Evolutionary conservation across 2,888 invertebrate genomes (phyloP), one percentile per base, ranked within the genome.

Genomic region (Eristalis pertinax): DNA sequence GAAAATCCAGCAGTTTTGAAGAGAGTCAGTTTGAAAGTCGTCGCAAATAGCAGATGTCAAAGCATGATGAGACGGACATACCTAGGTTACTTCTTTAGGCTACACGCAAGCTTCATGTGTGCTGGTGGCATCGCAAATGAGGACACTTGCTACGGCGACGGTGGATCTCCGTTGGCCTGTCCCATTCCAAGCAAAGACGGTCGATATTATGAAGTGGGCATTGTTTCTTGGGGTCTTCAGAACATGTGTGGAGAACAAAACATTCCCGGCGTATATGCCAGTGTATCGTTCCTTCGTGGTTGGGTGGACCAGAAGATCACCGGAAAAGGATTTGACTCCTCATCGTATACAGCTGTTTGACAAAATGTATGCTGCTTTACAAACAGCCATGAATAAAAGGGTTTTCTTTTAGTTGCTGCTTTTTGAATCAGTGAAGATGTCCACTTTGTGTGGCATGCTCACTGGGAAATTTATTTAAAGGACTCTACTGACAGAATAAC

Each of bases 161-260:
- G 97, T 0, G 97, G 97, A 0, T 96, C 96, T 24, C 96, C 97
- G 0, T 93, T 97, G 13, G 96, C 96, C 0, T 97, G 97, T 89
- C 96, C 96, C 0, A 93, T 96, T 70, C 92, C 93, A 76, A 89
- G 86, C 0, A 81, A 89, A 11, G 86, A 88, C 7, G 89, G 90
- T 32, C 91, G 92, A 8, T 93, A 82, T 43, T 91, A 91, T 72
- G 91, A 93, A 38, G 91, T 91, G 15, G 96, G 96, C 0, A 96
- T 97, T 64, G 97, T 97, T 0, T 95, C 97, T 0, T 97, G 97
- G 97, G 97, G 97, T 22, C 96, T 97, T 88, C 96, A 96, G 7
- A 7, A 15, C 5, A n/a, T 0, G 0, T 97, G 97, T 90, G 97
- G 96, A 0, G 93, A 93, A 22, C 93, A 94, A 70, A 93, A 94